These are phyloP conservation scores for zebrafish (Danio rerio) DNA, from an alignment of 2,113 vertebrate species.

Conservation along the genomic window DNA sequence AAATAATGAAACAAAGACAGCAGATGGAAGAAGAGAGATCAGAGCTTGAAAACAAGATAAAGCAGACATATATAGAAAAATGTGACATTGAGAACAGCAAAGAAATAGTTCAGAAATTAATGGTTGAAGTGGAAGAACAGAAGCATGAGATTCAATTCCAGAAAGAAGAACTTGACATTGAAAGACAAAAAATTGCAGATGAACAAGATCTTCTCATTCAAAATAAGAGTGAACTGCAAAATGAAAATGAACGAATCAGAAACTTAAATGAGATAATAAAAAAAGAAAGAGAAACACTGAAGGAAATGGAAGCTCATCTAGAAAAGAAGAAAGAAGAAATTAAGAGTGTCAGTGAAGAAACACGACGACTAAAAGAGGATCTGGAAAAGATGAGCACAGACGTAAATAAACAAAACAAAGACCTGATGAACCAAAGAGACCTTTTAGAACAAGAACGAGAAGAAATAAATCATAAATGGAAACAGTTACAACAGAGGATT, in stretches of 20 bases:
- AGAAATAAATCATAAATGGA: background rate
- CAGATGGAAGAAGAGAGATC: background rate
- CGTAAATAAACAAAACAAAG: background rate
- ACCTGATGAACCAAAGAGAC: background rate
- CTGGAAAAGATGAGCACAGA: background rate
- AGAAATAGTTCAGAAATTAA: background rate
- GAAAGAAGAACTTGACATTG: background rate
- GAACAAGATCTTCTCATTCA: background rate
- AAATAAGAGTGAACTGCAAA: background rate
- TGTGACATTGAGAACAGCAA: background rate
- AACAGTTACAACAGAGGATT: background rate
- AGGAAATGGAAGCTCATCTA: no score
- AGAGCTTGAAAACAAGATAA: background rate
- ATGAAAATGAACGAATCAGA: background rate
- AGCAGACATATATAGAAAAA: no score
- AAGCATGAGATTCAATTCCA: background rate
- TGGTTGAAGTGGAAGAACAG: background rate
- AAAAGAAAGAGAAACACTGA: no score
- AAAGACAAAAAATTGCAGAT: conserved; percentile 2
- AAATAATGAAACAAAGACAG: background rate
- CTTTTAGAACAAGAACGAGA: conserved; percentile 18
- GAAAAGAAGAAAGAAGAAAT: background rate
- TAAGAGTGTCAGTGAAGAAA: background rate
- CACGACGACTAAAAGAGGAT: background rate
- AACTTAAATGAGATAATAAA: background rate